These are phyloP conservation scores for Lutraria lutraria DNA, from an alignment of 2,888 invertebrate species.

Conservation along the genomic window DNA sequence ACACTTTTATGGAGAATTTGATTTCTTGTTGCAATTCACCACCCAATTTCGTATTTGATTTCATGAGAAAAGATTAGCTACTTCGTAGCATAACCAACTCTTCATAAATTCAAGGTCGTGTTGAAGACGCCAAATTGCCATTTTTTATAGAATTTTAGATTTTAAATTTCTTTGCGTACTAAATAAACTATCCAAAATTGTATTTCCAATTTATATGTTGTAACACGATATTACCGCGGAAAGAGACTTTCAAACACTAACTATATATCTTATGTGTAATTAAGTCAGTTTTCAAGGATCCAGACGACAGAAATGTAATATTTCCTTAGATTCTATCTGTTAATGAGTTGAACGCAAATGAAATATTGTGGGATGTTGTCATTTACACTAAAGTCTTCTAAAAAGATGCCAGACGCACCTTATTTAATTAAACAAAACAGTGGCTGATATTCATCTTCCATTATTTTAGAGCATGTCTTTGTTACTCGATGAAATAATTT, in stretches of 20 bases:
- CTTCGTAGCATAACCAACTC: too few relatives aligned
- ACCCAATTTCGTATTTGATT: too few relatives aligned
- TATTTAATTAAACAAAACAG: background rate
- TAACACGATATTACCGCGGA: background rate
- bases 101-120: too few relatives aligned
- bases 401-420: background rate
- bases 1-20: too few relatives aligned
- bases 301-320: background rate
- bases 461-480: too few relatives aligned
- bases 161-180: too few relatives aligned
- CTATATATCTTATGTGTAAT: background rate
- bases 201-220: background rate
- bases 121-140: too few relatives aligned
- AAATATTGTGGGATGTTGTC: background rate
- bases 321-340: background rate
- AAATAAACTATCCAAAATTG: background rate
- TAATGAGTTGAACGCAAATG: background rate
- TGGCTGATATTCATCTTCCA: background rate
- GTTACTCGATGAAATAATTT: too few relatives aligned
- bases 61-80: too few relatives aligned
- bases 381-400: background rate
- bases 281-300: background rate
- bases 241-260: background rate
- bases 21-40: too few relatives aligned
- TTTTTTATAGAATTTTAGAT: too few relatives aligned